Conservation (phyloP, 2,797 vertebrate species). For the Oceanodroma leucorhoa region DNA sequence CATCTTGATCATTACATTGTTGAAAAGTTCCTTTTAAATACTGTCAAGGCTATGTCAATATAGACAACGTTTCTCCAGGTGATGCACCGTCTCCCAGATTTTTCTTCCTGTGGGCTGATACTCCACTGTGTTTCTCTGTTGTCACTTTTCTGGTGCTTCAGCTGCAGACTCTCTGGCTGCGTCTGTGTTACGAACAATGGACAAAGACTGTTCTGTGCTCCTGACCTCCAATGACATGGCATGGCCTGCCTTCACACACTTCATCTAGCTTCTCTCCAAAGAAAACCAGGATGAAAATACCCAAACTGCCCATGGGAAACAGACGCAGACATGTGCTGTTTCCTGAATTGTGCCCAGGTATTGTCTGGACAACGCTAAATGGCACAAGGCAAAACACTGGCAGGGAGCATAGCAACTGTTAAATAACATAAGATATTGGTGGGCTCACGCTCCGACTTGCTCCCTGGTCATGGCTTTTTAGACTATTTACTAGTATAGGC, state of each 20-base stretch:
- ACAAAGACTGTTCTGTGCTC: neutral
- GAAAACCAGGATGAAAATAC: neutral
- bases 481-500: neutral
- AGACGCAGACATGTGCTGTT: neutral
- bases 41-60: neutral
- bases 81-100: neutral
- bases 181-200: neutral
- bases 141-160: neutral
- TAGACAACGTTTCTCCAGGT: neutral
- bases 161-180: neutral
- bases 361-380: neutral
- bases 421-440: neutral
- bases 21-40: neutral
- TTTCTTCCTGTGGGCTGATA: neutral
- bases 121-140: neutral
- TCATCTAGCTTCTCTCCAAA: neutral
- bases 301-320: neutral
- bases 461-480: neutral
- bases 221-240: neutral
- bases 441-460: neutral
- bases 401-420: neutral
- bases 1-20: neutral
- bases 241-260: neutral
- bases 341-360: neutral
- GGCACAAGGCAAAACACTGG: neutral